phyloP scores from a whole-genome alignment of 53 echinoderm and acorn worm genomes.

The Stichopus horrens region DNA sequence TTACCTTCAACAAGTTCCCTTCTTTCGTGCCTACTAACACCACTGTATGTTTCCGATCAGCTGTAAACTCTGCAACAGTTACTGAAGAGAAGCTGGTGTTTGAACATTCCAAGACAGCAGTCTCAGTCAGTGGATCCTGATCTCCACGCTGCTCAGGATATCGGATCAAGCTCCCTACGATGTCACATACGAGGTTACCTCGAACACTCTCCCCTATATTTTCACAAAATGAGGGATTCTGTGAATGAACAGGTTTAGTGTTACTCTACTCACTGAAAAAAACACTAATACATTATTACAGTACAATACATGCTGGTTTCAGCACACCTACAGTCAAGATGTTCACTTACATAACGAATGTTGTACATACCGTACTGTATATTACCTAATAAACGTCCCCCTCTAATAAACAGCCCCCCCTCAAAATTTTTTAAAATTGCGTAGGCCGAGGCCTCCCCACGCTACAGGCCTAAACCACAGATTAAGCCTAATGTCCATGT shows the following conservation, averaged over 20 bases:
- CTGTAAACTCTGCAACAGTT: conserved; percentile 25
- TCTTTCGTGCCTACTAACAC: conserved; percentile 66
- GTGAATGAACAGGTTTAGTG: background rate
- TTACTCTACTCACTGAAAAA: too few species aligned
- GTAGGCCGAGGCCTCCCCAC: too few species aligned
- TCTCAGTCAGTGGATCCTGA: background rate
- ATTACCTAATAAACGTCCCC: too few species aligned
- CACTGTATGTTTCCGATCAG: conserved; percentile 55
- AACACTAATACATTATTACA: too few species aligned
- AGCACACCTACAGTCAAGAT: too few species aligned
- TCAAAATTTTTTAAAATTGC: too few species aligned
- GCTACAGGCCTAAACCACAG: too few species aligned
- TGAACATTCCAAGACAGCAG: background rate
- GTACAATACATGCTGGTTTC: too few species aligned
- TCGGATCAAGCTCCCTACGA: background rate
- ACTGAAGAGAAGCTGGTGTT: background rate
- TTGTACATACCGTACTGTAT: too few species aligned
- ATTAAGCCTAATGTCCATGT: too few species aligned
- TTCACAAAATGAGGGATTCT: background rate
- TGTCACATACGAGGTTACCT: background rate
- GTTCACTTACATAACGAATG: too few species aligned
- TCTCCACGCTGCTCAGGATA: background rate
- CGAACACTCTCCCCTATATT: background rate
- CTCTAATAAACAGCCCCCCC: too few species aligned
- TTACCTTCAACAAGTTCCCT: conserved; percentile 72